Evolutionary conservation across 2,888 invertebrate species (phyloP).

Genomic region (Acronicta leporina): DNA sequence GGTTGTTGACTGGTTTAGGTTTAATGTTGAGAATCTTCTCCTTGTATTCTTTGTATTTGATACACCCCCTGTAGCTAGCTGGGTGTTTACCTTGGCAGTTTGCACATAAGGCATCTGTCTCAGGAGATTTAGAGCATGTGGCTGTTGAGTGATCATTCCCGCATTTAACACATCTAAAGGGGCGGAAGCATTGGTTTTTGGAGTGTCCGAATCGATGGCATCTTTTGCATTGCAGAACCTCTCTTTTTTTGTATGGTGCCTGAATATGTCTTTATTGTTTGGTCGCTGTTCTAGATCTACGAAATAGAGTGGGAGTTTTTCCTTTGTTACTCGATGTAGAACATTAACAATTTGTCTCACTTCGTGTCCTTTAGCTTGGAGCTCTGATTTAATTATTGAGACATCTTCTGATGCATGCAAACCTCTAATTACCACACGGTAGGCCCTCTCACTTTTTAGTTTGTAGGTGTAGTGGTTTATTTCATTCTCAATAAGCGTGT

Average conservation of each 20-base stretch:
- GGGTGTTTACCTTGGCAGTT: conserved; percentile 1
- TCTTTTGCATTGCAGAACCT: not conserved
- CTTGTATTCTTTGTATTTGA: not conserved
- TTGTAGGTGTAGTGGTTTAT: conserved; percentile 10
- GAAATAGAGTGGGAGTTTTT: not conserved
- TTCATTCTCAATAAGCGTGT: not conserved
- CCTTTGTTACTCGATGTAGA: not conserved
- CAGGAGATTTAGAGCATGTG: not conserved
- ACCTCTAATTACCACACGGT: conserved; percentile 1
- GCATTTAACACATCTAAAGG: not conserved
- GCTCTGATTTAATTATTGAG: not conserved
- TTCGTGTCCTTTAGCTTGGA: conserved; percentile 1
- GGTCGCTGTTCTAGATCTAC: not conserved
- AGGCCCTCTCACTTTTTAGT: conserved; percentile 9
- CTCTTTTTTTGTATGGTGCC: not conserved
- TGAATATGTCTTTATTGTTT: not conserved
- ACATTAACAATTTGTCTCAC: not conserved
- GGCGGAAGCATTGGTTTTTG: conserved; percentile 1
- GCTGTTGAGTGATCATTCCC: not conserved
- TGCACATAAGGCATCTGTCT: not conserved
- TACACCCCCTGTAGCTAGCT: not conserved
- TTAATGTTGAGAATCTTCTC: not conserved
- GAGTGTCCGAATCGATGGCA: not conserved
- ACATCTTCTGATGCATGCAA: not conserved
- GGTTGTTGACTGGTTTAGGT: not conserved